phyloP scores from a whole-genome alignment of 2,113 vertebrate genomes.

The Dipodomys ordii region DNA sequence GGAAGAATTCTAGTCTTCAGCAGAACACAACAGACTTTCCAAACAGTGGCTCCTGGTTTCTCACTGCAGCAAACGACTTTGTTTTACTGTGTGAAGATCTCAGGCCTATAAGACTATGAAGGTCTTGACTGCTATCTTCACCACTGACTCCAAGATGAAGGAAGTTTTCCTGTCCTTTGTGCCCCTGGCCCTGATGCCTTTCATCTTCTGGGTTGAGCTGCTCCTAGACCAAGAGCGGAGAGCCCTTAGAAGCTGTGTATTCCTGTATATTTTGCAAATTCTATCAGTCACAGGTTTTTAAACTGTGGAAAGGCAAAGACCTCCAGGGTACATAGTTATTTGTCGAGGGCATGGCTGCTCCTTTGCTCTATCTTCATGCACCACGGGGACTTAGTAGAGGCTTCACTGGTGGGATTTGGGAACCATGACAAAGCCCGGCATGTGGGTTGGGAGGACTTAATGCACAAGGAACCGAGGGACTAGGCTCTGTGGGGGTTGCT shows the following conservation, averaged over 20 bases:
- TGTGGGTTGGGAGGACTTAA: not conserved
- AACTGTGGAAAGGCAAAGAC: not conserved
- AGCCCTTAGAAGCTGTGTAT: not conserved
- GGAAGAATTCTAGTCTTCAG: not conserved
- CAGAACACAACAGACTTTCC: not conserved
- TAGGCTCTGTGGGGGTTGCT: slow-evolving; percentile 7
- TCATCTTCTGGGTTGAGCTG: not conserved
- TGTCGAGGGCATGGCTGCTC: not conserved
- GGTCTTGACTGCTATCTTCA: not conserved
- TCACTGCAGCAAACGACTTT: not conserved
- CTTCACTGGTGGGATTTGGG: slow-evolving; percentile 53
- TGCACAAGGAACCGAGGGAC: not conserved
- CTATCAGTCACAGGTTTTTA: not conserved
- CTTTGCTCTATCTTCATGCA: not conserved
- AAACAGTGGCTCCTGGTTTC: not conserved
- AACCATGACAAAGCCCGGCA: not conserved
- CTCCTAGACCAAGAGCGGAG: not conserved
- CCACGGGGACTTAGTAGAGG: not conserved
- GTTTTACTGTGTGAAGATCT: not conserved
- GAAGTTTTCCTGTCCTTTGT: not conserved
- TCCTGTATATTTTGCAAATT: not conserved
- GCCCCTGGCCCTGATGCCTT: not conserved
- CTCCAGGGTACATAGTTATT: not conserved
- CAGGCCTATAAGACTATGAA: not conserved
- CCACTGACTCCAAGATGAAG: not conserved